Evolutionary conservation across 1,140 invertebrate species (phyloP).

Genomic region (Trichoplusia ni): DNA sequence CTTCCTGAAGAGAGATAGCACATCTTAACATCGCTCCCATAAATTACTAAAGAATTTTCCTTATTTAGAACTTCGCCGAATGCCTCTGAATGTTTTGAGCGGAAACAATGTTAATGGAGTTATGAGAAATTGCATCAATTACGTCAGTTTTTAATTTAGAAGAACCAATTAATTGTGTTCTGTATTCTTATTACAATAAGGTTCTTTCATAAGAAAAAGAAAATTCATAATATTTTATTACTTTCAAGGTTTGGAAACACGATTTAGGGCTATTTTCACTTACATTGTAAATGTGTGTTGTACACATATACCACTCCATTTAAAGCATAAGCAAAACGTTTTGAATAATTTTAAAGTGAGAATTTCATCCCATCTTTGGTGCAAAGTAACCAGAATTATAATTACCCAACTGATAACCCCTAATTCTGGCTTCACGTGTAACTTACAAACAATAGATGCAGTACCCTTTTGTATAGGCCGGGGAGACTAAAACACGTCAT

Average conservation of each 20-base stretch:
- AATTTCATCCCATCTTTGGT: too few species aligned
- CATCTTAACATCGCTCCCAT: background rate
- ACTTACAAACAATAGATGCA: conserved; percentile 17
- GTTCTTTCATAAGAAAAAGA: too few species aligned
- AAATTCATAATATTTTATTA: too few species aligned
- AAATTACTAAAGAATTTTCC: conserved; percentile 3
- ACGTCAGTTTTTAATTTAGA: background rate
- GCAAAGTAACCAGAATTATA: too few species aligned
- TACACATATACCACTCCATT: too few species aligned
- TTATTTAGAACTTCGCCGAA: background rate
- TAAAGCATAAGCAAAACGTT: too few species aligned
- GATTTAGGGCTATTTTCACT: too few species aligned
- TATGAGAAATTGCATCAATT: conserved; percentile 5
- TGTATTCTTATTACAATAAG: too few species aligned
- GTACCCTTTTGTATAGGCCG: conserved; percentile 10
- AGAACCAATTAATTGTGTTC: background rate
- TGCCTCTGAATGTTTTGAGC: background rate
- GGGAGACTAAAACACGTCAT: conserved; percentile 31
- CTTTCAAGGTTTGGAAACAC: too few species aligned
- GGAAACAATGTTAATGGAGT: background rate
- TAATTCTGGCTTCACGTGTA: conserved; percentile 14
- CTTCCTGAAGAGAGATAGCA: background rate
- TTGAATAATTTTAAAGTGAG: too few species aligned
- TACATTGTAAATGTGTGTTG: too few species aligned
- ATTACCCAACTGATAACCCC: too few species aligned